Conservation (phyloP, 2,113 vertebrate species). For the Cinclus mexicanus region DNA sequence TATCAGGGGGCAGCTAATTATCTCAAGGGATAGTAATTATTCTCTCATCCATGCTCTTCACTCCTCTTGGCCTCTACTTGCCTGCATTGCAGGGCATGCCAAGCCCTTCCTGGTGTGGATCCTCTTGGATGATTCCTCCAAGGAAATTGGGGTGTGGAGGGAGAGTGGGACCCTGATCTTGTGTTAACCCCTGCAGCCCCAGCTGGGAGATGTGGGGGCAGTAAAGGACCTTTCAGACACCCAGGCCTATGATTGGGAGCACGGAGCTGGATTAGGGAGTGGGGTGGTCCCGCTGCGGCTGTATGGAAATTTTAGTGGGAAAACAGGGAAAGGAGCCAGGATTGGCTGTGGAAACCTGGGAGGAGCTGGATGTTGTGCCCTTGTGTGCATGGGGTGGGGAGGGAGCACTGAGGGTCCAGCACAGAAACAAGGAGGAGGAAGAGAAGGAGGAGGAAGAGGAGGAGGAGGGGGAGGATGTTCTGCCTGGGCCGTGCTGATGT, state of each 20-base stretch:
- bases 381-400: accelerated
- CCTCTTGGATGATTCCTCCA: background rate
- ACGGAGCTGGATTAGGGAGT: accelerated
- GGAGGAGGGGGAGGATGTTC: background rate
- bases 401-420: background rate
- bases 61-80: background rate
- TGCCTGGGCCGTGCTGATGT: too few relatives aligned
- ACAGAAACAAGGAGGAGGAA: background rate
- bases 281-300: accelerated
- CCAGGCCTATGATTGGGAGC: accelerated
- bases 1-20: background rate
- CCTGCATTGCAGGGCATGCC: accelerated
- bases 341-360: background rate
- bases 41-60: accelerated
- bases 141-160: accelerated
- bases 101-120: background rate
- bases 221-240: background rate
- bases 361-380: background rate
- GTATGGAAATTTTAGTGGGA: accelerated
- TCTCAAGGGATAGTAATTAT: background rate
- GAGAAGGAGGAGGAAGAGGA: background rate
- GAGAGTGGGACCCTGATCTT: accelerated
- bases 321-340: background rate
- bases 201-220: accelerated
- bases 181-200: background rate